Evolutionary conservation across 2,888 invertebrate species (phyloP).

Genomic region (Netelia fuscicornis): DNA sequence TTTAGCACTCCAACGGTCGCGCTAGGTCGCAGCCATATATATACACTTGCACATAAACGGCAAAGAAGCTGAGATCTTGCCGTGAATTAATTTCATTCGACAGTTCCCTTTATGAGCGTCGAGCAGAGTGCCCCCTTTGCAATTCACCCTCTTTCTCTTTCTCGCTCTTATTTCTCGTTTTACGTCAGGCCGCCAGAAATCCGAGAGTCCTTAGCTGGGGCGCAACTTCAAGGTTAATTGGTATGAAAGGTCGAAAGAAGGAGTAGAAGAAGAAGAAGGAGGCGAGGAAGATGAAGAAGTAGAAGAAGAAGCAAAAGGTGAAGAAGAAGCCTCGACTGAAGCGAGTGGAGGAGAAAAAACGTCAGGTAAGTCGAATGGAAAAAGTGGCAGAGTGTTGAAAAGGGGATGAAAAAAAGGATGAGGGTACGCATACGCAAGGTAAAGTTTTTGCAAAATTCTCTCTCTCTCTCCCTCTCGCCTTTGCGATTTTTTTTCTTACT

Average conservation of each 20-base stretch:
- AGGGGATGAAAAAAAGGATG: constrained; percentile 51
- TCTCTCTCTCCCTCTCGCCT: constrained; percentile 28
- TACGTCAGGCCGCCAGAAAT: constrained; percentile 33
- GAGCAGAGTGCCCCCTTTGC: constrained; percentile 36
- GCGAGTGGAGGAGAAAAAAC: constrained; percentile 47
- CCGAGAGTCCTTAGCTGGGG: constrained; percentile 64
- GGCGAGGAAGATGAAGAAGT: not conserved
- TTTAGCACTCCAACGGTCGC: constrained; percentile 32
- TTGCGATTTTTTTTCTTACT: constrained; percentile 28
- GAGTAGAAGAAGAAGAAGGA: constrained; percentile 47
- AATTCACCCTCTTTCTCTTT: constrained; percentile 11
- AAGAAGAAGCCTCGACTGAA: constrained; percentile 62
- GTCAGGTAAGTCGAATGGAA: constrained; percentile 65
- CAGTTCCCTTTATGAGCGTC: constrained; percentile 78
- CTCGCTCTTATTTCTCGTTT: constrained; percentile 16
- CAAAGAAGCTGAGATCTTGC: constrained; percentile 74
- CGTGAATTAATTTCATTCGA: constrained; percentile 82
- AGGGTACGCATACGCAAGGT: constrained; percentile 58
- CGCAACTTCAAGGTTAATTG: constrained; percentile 80
- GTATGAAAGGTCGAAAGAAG: constrained; percentile 74
- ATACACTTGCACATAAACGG: constrained; percentile 25
- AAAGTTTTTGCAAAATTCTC: constrained; percentile 8
- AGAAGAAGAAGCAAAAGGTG: constrained; percentile 4
- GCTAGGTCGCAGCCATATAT: not conserved
- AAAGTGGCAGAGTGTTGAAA: constrained; percentile 60